Evolutionary conservation across 1,140 invertebrate genomes (phyloP).

Genomic region (Drosophila trapezifrons): DNA sequence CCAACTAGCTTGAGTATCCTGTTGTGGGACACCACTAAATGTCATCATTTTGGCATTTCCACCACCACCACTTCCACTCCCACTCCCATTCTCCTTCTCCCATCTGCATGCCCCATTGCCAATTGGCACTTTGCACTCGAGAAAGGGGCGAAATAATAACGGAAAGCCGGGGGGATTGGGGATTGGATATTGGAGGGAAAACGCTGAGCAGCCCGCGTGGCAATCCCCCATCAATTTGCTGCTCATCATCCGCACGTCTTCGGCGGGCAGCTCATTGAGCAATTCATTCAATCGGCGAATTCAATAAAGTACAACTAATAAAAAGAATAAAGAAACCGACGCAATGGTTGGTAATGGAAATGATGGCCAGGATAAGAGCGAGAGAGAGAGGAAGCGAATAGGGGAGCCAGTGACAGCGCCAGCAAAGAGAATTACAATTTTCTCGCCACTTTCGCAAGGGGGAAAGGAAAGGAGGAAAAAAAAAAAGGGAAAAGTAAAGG

Average conservation of each 20-base stretch:
- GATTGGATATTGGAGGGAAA: constrained; percentile 1
- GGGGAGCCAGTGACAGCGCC: constrained; percentile 37
- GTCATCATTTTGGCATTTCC: constrained; percentile 40
- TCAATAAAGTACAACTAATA: constrained; percentile 82
- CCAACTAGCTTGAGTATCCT: constrained; percentile 3
- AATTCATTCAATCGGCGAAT: constrained; percentile 80
- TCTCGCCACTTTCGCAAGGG: constrained; percentile 59
- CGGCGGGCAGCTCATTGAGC: constrained; percentile 65
- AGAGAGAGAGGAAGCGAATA: not conserved
- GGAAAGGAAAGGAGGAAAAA: not conserved
- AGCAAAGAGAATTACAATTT: constrained; percentile 71
- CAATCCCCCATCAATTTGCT: constrained; percentile 40
- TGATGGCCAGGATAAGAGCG: constrained; percentile 11
- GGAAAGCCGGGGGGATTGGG: not conserved
- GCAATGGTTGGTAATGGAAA: constrained; percentile 62
- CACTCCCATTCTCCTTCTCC: not conserved
- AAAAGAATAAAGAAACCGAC: constrained; percentile 65
- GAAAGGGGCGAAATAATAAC: constrained; percentile 8
- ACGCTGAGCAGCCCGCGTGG: constrained; percentile 7
- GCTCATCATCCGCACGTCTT: constrained; percentile 50
- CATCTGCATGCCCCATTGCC: constrained; percentile 8
- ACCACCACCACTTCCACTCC: no score
- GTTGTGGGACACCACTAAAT: constrained; percentile 37
- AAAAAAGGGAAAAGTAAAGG: constrained; percentile 24
- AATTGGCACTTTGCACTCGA: constrained; percentile 28